Evolutionary conservation across 2,888 invertebrate genomes (phyloP).

Genomic region (Teleiodes luculella): DNA sequence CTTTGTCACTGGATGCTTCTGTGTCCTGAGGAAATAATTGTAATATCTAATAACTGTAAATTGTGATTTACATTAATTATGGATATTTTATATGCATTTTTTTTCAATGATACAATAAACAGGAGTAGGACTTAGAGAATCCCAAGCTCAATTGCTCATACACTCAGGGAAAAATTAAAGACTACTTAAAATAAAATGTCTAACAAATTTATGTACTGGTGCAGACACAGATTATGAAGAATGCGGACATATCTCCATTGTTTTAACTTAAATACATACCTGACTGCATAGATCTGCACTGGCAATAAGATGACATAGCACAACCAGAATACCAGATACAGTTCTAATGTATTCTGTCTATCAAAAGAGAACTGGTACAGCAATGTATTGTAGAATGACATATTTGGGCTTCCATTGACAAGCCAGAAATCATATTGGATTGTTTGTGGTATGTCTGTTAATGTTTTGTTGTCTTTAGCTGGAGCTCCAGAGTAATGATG

Average conservation of each 20-base stretch:
- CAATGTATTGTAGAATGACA: constrained; percentile 90
- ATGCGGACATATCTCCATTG: too few relatives aligned
- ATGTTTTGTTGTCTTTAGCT: constrained; percentile 50
- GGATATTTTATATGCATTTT: too few relatives aligned
- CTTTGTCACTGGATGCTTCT: constrained; percentile 94
- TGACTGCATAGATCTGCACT: constrained; percentile 93
- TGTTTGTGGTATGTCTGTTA: constrained; percentile 56
- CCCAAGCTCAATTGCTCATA: too few relatives aligned
- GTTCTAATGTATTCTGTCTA: constrained; percentile 93
- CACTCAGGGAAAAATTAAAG: too few relatives aligned
- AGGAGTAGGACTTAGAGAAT: too few relatives aligned
- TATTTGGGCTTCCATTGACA: constrained; percentile 96
- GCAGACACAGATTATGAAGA: too few relatives aligned
- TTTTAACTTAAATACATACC: constrained; percentile 56
- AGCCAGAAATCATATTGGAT: constrained; percentile 93
- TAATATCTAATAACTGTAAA: too few relatives aligned
- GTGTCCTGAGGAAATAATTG: constrained; percentile 74
- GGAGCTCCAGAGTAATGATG: constrained; percentile 81
- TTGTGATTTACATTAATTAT: too few relatives aligned
- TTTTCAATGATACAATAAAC: too few relatives aligned
- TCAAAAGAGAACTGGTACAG: constrained; percentile 98
- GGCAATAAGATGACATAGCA: constrained; percentile 92
- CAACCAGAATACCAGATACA: constrained; percentile 92
- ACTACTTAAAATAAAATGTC: too few relatives aligned
- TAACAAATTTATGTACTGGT: too few relatives aligned